Percentiles rank a stretch among this genome's conserved stretches.
phyloP scores from a whole-genome alignment of 2,113 vertebrate genomes.

The Periophthalmodon schlosseri region DNA sequence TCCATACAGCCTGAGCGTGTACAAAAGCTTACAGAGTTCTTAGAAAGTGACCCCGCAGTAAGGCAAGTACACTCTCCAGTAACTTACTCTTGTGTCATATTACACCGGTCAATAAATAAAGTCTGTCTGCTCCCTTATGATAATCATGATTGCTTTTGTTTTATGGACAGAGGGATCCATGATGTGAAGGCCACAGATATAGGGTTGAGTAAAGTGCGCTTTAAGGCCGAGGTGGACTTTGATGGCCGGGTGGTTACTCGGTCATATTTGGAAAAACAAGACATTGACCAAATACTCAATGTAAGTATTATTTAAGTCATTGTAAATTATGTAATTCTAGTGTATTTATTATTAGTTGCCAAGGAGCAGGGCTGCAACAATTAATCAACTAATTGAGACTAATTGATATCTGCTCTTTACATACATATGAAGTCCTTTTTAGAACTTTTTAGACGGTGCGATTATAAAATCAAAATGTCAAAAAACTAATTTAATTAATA shows the following conservation, averaged over 20 bases:
- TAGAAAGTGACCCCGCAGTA: constrained; percentile 94
- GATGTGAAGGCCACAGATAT: constrained; percentile 98
- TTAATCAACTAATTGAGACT: no score
- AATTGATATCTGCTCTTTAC: no score
- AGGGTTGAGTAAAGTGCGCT: constrained; percentile 96
- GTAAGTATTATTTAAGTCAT: constrained; percentile 70
- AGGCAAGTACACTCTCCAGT: constrained; percentile 76
- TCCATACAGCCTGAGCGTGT: constrained; percentile 93
- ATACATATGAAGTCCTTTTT: no score
- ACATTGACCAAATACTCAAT: constrained; percentile 93
- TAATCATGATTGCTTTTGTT: not conserved
- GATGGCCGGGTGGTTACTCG: constrained; percentile 96
- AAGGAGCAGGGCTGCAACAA: not conserved
- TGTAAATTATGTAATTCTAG: no score
- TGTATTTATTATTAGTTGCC: not conserved
- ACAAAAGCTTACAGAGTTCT: constrained; percentile 92
- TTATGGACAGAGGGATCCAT: constrained; percentile 88
- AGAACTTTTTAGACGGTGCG: no score
- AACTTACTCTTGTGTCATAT: not conserved
- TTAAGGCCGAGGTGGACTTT: constrained; percentile 99
- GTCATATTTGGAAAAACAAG: constrained; percentile 97
- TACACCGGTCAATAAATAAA: not conserved
- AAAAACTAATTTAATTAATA: no score
- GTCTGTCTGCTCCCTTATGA: not conserved
- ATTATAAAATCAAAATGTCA: no score